Base-by-base conservation (phyloP, 2,888 invertebrate genomes). In the Acanthococcus lagerstroemiae region DNA sequence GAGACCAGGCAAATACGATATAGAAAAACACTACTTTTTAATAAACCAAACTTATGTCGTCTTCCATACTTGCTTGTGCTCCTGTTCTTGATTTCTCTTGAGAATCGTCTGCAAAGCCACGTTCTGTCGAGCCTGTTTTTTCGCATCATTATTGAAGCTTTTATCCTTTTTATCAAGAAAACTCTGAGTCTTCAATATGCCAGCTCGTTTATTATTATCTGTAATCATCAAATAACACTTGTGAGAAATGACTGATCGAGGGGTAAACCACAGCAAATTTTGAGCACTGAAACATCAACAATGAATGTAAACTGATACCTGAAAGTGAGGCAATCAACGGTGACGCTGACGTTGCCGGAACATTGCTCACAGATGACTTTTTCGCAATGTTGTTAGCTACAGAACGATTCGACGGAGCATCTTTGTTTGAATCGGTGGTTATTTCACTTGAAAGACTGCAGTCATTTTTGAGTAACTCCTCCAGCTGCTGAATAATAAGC, bases 21-120 rank as follows among this genome's bases (percentile, higher is more conserved):
- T n/a, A n/a, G n/a, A n/a, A n/a, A n/a, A n/a, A n/a, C n/a, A n/a
- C n/a, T n/a, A n/a, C n/a, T n/a, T n/a, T n/a, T n/a, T n/a, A n/a
- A n/a, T n/a, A n/a, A n/a, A n/a, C n/a, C n/a, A n/a, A n/a, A n/a
- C n/a, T n/a, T n/a, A n/a, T n/a, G n/a, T n/a, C n/a, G n/a, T n/a
- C n/a, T n/a, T n/a, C n/a, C n/a, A n/a, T n/a, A 72, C 72, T 69
- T 73, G 72, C 69, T 74, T 74, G 12, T 68, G 65, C 63, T 74
- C 73, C 37, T 66, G 66, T 15, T 86, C 85, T 72, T 83, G 84
- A 54, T 80, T 80, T 69, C 85, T 84, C 69, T 84, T 79, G 79
- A 85, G 83, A 73, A 87, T 85, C 69, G 86, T 85, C 67, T 86
- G 86, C 80, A 90, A 84, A 0, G 89, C 90, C 54, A 89, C 86